phyloP scores from a whole-genome alignment of 2,113 vertebrate genomes.

The Balaeniceps rex region DNA sequence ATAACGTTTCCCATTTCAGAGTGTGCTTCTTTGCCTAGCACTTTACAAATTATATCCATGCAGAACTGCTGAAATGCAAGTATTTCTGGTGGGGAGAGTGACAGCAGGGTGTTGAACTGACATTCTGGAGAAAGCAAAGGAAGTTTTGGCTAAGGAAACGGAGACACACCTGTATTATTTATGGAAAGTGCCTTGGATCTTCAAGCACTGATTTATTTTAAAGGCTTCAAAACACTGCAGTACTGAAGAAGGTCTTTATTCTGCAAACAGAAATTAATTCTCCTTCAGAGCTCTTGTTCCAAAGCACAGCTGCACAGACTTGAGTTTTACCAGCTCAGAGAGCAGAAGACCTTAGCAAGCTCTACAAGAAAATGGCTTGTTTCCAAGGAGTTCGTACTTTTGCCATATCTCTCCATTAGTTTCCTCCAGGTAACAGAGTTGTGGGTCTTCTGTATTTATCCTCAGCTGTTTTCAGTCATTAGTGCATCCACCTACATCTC shows the following conservation, averaged over 20 bases:
- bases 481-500: not conserved
- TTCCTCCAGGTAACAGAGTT: not conserved
- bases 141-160: not conserved
- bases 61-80: slow-evolving; percentile 34
- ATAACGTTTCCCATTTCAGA: not conserved
- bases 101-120: not conserved
- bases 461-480: not conserved
- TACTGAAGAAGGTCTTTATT: not conserved
- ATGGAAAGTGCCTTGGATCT: not conserved
- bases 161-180: not conserved
- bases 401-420: not conserved
- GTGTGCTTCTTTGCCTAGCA: not conserved
- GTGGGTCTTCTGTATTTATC: not conserved
- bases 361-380: not conserved
- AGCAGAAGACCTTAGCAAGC: not conserved
- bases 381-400: not conserved
- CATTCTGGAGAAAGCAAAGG: not conserved
- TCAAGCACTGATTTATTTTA: not conserved
- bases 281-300: not conserved
- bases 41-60: slow-evolving; percentile 38
- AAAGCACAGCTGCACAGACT: not conserved
- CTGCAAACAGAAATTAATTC: not conserved
- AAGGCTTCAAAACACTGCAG: not conserved
- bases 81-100: not conserved
- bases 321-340: not conserved